These are phyloP conservation scores for Baryphthengus martii DNA, from an alignment of 2,113 vertebrate species.

Conservation along the genomic window DNA sequence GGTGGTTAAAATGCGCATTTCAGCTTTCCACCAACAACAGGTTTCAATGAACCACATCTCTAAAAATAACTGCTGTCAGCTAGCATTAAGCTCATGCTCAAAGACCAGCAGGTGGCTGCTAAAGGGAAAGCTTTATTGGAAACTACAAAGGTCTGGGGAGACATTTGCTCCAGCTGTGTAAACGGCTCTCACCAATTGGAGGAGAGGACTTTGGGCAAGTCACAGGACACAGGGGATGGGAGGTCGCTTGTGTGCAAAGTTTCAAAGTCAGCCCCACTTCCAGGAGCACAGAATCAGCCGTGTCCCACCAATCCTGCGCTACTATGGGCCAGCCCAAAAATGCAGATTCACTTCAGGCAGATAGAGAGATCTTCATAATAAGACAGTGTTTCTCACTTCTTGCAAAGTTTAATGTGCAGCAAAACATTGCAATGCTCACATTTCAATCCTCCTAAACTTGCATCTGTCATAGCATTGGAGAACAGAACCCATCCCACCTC, in stretches of 20 bases:
- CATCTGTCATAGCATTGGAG: not conserved
- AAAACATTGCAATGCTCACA: not conserved
- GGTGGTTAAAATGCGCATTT: slow-evolving; percentile 49
- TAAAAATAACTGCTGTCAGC: slow-evolving; percentile 63
- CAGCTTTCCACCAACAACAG: slow-evolving; percentile 56
- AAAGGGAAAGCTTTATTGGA: slow-evolving; percentile 28
- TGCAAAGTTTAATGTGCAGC: not conserved
- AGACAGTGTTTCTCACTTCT: not conserved
- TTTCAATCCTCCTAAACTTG: not conserved
- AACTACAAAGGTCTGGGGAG: slow-evolving; percentile 44
- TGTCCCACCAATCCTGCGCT: not conserved
- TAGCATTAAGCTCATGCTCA: slow-evolving; percentile 42
- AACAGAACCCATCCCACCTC: not conserved
- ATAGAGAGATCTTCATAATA: not conserved
- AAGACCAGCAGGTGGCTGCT: slow-evolving; percentile 61
- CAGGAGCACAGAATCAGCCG: not conserved
- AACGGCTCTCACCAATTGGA: not conserved
- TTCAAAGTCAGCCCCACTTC: not conserved
- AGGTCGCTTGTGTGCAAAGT: not conserved
- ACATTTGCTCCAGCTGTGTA: slow-evolving; percentile 37
- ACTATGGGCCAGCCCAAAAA: not conserved
- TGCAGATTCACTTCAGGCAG: not conserved
- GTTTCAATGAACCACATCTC: slow-evolving; percentile 59
- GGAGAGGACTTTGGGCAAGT: not conserved
- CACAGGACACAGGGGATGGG: not conserved